Base-by-base conservation (phyloP, 1,140 invertebrate genomes). In the Drosophila eugracilis region DNA sequence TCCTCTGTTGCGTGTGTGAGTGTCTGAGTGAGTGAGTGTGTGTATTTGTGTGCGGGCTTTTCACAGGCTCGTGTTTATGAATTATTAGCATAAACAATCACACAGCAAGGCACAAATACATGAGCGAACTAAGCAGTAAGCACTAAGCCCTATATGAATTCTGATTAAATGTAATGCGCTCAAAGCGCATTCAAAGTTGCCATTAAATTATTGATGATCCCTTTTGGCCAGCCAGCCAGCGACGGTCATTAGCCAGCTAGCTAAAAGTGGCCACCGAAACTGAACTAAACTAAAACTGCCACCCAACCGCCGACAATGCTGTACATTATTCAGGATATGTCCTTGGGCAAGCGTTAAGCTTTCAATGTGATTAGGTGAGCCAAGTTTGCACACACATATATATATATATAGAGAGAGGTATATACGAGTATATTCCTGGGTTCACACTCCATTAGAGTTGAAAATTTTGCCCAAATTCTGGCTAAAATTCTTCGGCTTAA, bases 61-160 rank as follows among this genome's bases (percentile, higher is more conserved):
- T 70, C 66, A 55, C 53, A 65, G 77, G 77, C 71, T 71, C 77
- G 71, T 80, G 77, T 75, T 75, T 80, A 80, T 80, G 77, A 80
- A 80, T 80, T 80, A 80, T 80, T 75, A 80, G 77, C 52, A 72
- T 50, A 54, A 55, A 60, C 47, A 63, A 76, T 66, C 53, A 52
- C 34, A 39, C 52, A 28, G 32, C 22, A 41, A 7, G 7, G 15
- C 22, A 30, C 52, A 19, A 7, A 39, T 7, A 34, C 49, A 15
- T 7, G 4, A 4, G 30, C 30, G 10, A 32, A 32, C 30, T 12
- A 3, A 15, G 9, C 17, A n/a, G n/a, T n/a, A n/a, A n/a, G 21
- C 55, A 45, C 21, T 24, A 24, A 28, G 60, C 32, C 37, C 65
- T 67, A 37, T 50, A 44, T 53, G 63, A 69, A 67, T 69, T 67